Evolutionary conservation across 2,797 vertebrate genomes (phyloP).

Genomic region (Erethizon dorsatum): DNA sequence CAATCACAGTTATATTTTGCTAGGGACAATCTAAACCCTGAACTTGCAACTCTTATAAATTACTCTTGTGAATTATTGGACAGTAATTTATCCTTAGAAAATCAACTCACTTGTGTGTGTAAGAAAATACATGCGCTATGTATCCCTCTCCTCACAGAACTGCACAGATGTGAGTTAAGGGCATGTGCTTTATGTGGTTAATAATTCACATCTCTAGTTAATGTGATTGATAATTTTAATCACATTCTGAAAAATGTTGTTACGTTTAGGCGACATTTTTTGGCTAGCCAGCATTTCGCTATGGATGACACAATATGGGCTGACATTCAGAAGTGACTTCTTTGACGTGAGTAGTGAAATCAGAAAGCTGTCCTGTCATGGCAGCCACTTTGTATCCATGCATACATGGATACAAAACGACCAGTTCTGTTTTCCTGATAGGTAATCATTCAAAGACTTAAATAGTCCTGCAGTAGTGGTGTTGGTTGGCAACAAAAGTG

Average conservation of each 20-base stretch:
- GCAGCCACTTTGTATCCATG: not conserved
- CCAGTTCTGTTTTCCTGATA: not conserved
- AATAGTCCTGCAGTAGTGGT: not conserved
- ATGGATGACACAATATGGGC: not conserved
- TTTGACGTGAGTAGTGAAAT: not conserved
- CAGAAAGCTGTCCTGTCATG: not conserved
- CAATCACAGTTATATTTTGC: slow-evolving; percentile 67
- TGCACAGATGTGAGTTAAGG: not conserved
- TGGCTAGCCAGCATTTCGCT: not conserved
- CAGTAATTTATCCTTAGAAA: not conserved
- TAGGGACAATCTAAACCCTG: slow-evolving; percentile 62
- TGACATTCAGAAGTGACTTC: not conserved
- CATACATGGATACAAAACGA: not conserved
- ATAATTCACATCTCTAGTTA: too few species aligned
- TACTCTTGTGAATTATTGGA: not conserved
- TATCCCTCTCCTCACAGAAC: not conserved
- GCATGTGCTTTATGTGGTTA: not conserved
- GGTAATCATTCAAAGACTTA: not conserved
- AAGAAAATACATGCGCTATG: not conserved
- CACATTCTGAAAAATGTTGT: not conserved
- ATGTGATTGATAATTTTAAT: not conserved
- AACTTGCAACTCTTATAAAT: slow-evolving; percentile 37
- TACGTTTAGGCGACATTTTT: not conserved
- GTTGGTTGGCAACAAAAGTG: not conserved
- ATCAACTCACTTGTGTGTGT: not conserved